A percentile compares a stretch with the other conserved stretches of the same genome.
Conservation (phyloP, 2,797 vertebrate genomes). For the Valencia hispanica region DNA sequence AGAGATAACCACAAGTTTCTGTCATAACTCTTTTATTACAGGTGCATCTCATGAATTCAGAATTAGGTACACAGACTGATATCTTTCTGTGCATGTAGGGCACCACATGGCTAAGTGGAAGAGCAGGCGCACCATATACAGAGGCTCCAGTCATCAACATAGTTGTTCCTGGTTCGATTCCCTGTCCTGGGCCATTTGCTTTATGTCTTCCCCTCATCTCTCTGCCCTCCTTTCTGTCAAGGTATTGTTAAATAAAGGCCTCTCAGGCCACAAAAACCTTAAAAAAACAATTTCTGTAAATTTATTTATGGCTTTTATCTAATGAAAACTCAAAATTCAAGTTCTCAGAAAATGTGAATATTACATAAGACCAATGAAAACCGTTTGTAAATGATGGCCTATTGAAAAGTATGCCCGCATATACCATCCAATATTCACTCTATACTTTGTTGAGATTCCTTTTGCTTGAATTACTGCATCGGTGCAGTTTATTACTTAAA, state of each 20-base stretch:
- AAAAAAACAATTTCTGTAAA: too few species aligned
- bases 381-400: not conserved
- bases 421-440: not conserved
- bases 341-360: not conserved
- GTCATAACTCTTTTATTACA: slow-evolving; percentile 32
- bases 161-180: too few species aligned
- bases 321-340: not conserved
- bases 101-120: too few species aligned
- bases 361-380: not conserved
- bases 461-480: not conserved
- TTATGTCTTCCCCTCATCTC: too few species aligned
- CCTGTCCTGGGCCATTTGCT: too few species aligned
- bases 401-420: not conserved
- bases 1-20: slow-evolving; percentile 40
- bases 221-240: too few species aligned
- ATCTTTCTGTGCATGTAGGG: too few species aligned
- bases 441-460: not conserved
- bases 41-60: not conserved
- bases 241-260: too few species aligned
- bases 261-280: too few species aligned
- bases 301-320: too few species aligned
- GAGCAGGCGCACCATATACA: too few species aligned
- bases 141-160: too few species aligned
- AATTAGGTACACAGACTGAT: not conserved
- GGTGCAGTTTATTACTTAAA: not conserved